Conservation (phyloP, 2,797 vertebrate species). For the Chiroxiphia lanceolata region DNA sequence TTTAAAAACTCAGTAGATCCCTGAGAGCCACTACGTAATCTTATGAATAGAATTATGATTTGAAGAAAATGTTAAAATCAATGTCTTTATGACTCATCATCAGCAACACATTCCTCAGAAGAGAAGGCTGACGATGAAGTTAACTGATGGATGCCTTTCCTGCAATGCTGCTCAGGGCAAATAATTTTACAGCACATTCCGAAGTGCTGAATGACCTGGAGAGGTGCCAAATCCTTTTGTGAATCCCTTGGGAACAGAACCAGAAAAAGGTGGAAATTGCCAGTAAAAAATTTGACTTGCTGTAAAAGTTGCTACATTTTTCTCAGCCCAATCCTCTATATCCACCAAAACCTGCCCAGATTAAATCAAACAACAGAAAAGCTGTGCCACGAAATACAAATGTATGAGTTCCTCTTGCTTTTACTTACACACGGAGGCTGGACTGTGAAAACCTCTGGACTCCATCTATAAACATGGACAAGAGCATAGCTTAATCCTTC, state of each 20-base stretch:
- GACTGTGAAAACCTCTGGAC: neutral
- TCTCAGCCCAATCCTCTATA: neutral
- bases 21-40: constrained; percentile 64
- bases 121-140: constrained; percentile 58
- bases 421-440: neutral
- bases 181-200: constrained; percentile 20
- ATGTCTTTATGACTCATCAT: constrained; percentile 72
- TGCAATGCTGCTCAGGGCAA: constrained; percentile 34
- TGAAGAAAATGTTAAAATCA: constrained; percentile 74
- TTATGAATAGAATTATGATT: constrained; percentile 67
- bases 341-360: neutral
- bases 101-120: constrained; percentile 62
- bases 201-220: neutral
- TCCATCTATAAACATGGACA: neutral
- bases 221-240: neutral
- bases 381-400: rapidly evolving
- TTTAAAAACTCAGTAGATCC: constrained; percentile 65
- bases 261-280: neutral
- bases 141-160: constrained; percentile 58
- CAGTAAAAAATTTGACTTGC: neutral
- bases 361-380: neutral
- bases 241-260: neutral
- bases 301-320: neutral
- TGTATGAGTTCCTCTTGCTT: neutral
- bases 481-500: neutral